Percentiles rank a stretch among this genome's conserved stretches.
These are phyloP conservation scores for Galerucella calmariensis DNA, from an alignment of 2,888 invertebrate genomes.

Conservation along the genomic window DNA sequence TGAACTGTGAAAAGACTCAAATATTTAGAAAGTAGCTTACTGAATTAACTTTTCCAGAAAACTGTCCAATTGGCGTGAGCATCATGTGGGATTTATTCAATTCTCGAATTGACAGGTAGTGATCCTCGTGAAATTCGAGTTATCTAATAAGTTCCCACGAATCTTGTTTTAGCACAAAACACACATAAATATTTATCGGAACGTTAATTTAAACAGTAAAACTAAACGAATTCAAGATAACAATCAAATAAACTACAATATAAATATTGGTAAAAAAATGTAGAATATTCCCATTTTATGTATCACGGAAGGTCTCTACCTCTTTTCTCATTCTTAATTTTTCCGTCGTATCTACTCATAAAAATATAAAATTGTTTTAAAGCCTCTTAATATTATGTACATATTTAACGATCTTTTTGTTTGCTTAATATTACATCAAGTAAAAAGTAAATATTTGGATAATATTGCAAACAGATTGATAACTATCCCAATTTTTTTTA, in stretches of 20 bases:
- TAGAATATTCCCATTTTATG: background rate
- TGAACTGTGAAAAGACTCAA: too few relatives aligned
- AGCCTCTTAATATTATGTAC: conserved; percentile 44
- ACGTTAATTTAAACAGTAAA: background rate
- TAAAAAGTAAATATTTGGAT: conserved; percentile 44
- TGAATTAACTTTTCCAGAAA: too few relatives aligned
- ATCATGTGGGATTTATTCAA: too few relatives aligned
- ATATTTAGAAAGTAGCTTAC: too few relatives aligned
- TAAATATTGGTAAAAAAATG: conserved; percentile 1
- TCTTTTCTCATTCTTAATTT: conserved; percentile 27
- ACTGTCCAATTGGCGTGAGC: too few relatives aligned
- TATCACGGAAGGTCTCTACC: conserved; percentile 25
- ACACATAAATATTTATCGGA: background rate
- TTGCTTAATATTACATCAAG: conserved; percentile 46
- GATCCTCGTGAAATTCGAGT: too few relatives aligned
- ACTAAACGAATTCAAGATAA: background rate
- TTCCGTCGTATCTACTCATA: conserved; percentile 37
- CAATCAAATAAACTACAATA: background rate
- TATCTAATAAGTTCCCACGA: background rate
- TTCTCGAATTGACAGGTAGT: too few relatives aligned
- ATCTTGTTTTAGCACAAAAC: background rate
- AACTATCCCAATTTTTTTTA: conserved; percentile 38
- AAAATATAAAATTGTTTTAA: conserved; percentile 44
- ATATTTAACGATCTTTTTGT: conserved; percentile 44
- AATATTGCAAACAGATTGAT: conserved; percentile 44